phyloP scores from a whole-genome alignment of 2,888 invertebrate species.

The Unio delphinus region DNA sequence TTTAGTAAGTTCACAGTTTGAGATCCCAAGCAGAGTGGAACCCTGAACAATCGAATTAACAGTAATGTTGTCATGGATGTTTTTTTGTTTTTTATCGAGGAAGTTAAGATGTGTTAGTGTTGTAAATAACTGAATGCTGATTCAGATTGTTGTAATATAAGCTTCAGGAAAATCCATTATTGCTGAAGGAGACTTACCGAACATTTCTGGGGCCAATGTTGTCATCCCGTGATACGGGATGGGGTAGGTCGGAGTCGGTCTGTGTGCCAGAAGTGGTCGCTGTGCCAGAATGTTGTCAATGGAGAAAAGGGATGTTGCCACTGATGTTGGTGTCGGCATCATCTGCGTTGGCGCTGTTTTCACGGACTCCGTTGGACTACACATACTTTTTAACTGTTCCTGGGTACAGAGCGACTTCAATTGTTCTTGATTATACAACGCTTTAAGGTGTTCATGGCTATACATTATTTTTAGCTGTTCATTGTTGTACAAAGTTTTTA shows the following conservation, averaged over 20 bases:
- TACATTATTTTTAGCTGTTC: slow-evolving; percentile 32
- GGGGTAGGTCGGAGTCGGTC: slow-evolving; percentile 37
- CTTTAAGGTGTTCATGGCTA: slow-evolving; percentile 31
- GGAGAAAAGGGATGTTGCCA: slow-evolving; percentile 30
- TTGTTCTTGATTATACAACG: slow-evolving; percentile 26
- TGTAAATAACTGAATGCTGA: too few species aligned
- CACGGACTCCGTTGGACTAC: slow-evolving; percentile 23
- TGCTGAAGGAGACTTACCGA: slow-evolving; percentile 25
- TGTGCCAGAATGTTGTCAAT: slow-evolving; percentile 37
- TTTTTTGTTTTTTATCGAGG: too few species aligned
- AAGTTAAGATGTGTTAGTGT: too few species aligned
- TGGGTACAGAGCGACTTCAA: slow-evolving; percentile 16
- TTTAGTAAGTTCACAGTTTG: too few species aligned
- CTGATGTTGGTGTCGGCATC: slow-evolving; percentile 17
- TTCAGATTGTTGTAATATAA: not conserved
- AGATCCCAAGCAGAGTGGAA: too few species aligned
- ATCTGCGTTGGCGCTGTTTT: slow-evolving; percentile 19
- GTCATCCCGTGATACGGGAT: slow-evolving; percentile 31
- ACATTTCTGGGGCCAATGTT: slow-evolving; percentile 33
- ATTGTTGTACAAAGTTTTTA: slow-evolving; percentile 27
- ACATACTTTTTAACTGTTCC: slow-evolving; percentile 26
- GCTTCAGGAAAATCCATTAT: not conserved
- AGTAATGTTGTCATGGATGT: too few species aligned
- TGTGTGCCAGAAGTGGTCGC: slow-evolving; percentile 32
- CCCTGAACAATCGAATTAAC: too few species aligned